These are phyloP conservation scores for Odontomachus brunneus DNA, from an alignment of 1,140 invertebrate genomes.

Conservation along the genomic window DNA sequence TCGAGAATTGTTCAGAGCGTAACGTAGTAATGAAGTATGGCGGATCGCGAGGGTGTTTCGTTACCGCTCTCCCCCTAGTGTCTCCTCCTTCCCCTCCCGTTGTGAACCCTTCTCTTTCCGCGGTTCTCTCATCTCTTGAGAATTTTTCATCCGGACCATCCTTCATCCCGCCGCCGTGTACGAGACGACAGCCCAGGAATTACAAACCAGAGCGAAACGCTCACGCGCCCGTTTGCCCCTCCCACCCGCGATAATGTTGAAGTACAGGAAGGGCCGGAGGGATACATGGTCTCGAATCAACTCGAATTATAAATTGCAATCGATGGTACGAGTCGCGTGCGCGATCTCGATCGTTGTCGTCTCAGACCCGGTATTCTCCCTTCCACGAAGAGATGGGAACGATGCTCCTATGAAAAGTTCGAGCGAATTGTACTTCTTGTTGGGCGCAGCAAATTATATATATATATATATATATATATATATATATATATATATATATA, in stretches of 20 bases:
- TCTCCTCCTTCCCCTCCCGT: neutral
- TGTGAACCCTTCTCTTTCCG: neutral
- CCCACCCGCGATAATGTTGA: neutral
- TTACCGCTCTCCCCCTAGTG: conserved; percentile 1
- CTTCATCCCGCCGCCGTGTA: conserved; percentile 27
- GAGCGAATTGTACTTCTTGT: conserved; percentile 9
- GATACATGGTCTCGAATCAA: neutral
- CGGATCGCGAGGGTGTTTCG: conserved; percentile 36
- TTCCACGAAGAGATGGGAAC: neutral
- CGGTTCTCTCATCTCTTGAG: neutral
- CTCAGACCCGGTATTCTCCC: neutral
- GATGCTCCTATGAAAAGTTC: conserved; percentile 2
- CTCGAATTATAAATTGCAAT: neutral
- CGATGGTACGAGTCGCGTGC: too few relatives aligned
- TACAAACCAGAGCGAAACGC: conserved; percentile 6
- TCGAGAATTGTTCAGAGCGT: conserved; percentile 57
- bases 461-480: too few relatives aligned
- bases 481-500: too few relatives aligned
- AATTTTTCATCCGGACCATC: neutral
- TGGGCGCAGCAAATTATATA: neutral
- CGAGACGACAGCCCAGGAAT: conserved; percentile 30
- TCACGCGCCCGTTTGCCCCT: conserved; percentile 19
- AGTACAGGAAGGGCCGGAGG: neutral
- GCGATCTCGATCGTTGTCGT: neutral
- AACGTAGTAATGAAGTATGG: neutral